phyloP scores from a whole-genome alignment of 2,797 vertebrate genomes.

The Euphonia xanthogaster region DNA sequence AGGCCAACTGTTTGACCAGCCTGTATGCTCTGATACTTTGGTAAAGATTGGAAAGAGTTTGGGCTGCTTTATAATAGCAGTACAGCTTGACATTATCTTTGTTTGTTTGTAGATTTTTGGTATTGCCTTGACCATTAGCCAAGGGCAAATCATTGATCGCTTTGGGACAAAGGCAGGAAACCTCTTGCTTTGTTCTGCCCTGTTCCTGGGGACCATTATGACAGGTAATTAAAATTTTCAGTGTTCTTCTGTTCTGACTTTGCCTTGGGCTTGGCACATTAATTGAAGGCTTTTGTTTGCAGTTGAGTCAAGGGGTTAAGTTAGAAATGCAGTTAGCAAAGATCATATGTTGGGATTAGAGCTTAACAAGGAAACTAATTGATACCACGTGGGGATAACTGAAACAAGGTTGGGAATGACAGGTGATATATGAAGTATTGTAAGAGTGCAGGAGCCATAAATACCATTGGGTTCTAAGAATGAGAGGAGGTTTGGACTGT shows the following conservation, averaged over 20 bases:
- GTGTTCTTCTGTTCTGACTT: neutral
- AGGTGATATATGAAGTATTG: neutral
- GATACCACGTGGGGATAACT: neutral
- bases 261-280: neutral
- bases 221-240: slow-evolving; percentile 78
- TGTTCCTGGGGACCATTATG: slow-evolving; percentile 83
- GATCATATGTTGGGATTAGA: neutral
- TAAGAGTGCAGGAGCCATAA: neutral
- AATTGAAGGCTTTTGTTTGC: neutral
- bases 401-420: neutral
- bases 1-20: neutral
- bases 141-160: slow-evolving; percentile 88
- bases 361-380: neutral
- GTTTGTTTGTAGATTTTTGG: slow-evolving; percentile 87
- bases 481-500: neutral
- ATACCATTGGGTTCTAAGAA: neutral
- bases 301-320: neutral
- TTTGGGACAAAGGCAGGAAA: slow-evolving; percentile 86
- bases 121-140: slow-evolving; percentile 91
- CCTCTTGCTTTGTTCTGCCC: slow-evolving; percentile 87
- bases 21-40: neutral
- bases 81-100: neutral
- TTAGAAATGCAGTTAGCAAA: neutral
- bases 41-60: neutral
- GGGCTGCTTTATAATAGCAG: neutral